A percentile compares a stretch with the other conserved stretches of the same genome.
Conservation (phyloP, 2,888 invertebrate genomes). For the Stegana nigrithorax region DNA sequence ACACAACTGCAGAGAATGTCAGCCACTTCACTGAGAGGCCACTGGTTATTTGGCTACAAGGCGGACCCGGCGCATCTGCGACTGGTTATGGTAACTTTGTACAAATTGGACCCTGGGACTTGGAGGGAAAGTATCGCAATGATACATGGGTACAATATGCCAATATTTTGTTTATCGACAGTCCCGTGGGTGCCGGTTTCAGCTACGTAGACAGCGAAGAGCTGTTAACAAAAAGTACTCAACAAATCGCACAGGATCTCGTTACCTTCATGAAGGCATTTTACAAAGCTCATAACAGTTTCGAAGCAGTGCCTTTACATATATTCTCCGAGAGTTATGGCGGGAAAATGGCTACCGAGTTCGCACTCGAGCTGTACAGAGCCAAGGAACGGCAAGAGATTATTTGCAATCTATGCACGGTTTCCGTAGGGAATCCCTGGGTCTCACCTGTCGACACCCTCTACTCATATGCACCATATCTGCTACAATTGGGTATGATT, state of each 20-base stretch:
- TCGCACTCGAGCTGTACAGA: background rate
- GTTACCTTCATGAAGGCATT: background rate
- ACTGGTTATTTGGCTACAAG: background rate
- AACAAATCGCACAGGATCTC: background rate
- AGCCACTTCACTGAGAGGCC: background rate
- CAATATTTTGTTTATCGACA: background rate
- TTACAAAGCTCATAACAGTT: background rate
- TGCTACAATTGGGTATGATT: background rate
- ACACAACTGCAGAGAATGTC: background rate
- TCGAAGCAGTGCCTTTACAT: background rate
- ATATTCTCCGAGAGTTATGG: background rate
- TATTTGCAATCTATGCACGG: background rate
- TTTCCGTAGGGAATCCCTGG: background rate
- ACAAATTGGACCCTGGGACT: background rate
- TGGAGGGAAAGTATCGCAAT: background rate
- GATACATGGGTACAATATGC: background rate
- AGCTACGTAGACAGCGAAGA: background rate
- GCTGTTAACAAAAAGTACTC: background rate
- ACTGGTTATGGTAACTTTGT: background rate
- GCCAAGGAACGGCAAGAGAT: background rate
- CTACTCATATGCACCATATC: background rate
- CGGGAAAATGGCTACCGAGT: background rate
- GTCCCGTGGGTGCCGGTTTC: background rate
- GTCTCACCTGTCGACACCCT: background rate
- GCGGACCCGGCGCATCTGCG: background rate